Evolutionary conservation across 2,888 invertebrate species (phyloP).

Genomic region (Trachelus tabidus): DNA sequence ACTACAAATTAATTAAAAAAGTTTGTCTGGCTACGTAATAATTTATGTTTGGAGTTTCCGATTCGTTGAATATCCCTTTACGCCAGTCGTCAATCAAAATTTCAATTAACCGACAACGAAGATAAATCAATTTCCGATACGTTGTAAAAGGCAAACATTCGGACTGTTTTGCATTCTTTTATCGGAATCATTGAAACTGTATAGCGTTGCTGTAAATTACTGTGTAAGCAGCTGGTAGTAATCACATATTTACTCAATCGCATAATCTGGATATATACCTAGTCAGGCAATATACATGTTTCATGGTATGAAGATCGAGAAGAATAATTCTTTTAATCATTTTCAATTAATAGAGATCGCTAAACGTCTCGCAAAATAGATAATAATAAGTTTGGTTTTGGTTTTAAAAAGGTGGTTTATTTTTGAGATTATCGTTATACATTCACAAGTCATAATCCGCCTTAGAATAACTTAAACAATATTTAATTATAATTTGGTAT

Average conservation of each 20-base stretch:
- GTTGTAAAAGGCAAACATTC: neutral
- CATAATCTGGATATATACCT: neutral
- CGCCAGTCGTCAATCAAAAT: neutral
- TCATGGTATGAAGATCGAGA: too few species aligned
- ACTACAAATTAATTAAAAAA: neutral
- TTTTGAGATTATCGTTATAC: too few species aligned
- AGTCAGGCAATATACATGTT: neutral
- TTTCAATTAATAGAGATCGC: neutral
- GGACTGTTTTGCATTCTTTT: neutral
- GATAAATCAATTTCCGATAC: neutral
- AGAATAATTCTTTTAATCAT: neutral
- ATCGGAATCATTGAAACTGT: neutral
- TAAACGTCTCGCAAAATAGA: neutral
- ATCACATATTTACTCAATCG: neutral
- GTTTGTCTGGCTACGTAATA: neutral
- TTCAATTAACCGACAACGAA: neutral
- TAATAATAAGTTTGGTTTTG: conserved; percentile 56
- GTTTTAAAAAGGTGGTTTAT: too few species aligned
- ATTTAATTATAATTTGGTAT: too few species aligned
- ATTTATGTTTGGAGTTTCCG: neutral
- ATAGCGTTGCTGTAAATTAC: neutral
- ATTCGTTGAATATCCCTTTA: neutral
- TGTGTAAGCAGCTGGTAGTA: neutral
- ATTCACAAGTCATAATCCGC: too few species aligned
- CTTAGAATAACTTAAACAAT: too few species aligned